phyloP scores from a whole-genome alignment of 2,888 invertebrate species.

The Lycia hirtaria region DNA sequence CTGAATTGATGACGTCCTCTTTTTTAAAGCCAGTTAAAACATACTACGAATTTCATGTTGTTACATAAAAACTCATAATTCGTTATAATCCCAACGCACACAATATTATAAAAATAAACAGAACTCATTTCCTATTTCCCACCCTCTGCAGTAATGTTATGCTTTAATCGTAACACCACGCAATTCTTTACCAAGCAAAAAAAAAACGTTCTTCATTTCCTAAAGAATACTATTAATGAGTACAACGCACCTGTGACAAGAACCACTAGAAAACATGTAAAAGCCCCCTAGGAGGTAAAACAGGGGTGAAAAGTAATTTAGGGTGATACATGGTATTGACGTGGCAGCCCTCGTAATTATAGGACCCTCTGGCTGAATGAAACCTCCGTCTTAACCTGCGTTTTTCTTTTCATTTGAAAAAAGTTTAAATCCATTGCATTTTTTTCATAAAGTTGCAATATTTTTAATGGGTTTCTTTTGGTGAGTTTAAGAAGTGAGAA shows the following conservation, averaged over 20 bases:
- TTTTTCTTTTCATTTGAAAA: constrained; percentile 15
- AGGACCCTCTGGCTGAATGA: constrained; percentile 32
- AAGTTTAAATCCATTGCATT: not conserved
- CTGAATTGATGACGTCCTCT: too few species aligned
- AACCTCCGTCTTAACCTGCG: constrained; percentile 25
- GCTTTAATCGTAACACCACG: constrained; percentile 10
- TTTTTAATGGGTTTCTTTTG: not conserved
- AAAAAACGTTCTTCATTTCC: constrained; percentile 7
- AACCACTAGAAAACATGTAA: constrained; percentile 47
- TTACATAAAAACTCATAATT: too few species aligned
- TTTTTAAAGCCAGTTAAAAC: too few species aligned
- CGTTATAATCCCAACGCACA: not conserved
- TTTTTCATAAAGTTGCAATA: not conserved
- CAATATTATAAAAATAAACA: constrained; percentile 1
- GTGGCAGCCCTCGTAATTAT: constrained; percentile 49
- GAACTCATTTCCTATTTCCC: constrained; percentile 4
- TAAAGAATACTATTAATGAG: constrained; percentile 47
- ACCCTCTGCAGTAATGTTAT: constrained; percentile 11
- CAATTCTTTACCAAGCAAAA: constrained; percentile 2
- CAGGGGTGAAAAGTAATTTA: constrained; percentile 73
- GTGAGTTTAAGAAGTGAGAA: too few species aligned
- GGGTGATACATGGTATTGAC: constrained; percentile 69
- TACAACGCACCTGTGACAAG: constrained; percentile 56
- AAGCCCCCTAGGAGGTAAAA: constrained; percentile 52
- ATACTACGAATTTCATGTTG: too few species aligned